These are phyloP conservation scores for Sphaeridia pumilis DNA, from an alignment of 2,888 invertebrate species.

Conservation along the genomic window DNA sequence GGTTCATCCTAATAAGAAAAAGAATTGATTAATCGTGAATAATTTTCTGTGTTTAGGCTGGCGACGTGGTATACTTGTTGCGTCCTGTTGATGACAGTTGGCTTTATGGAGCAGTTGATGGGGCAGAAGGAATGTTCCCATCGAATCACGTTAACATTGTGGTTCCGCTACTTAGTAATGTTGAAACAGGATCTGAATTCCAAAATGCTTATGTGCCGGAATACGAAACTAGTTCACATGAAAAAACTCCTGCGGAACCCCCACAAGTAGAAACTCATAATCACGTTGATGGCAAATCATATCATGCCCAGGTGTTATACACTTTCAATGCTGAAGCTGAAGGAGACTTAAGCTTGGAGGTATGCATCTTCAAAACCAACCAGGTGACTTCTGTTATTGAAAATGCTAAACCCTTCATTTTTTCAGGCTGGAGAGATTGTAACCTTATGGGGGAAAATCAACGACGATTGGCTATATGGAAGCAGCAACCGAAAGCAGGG, in stretches of 20 bases:
- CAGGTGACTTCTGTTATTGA: neutral
- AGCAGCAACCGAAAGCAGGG: slow-evolving; percentile 33
- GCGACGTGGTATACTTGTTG: slow-evolving; percentile 39
- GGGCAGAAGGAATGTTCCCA: slow-evolving; percentile 41
- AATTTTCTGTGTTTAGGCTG: slow-evolving; percentile 36
- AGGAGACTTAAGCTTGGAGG: slow-evolving; percentile 27
- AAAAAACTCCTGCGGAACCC: neutral
- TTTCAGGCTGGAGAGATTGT: slow-evolving; percentile 35
- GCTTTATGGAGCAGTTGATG: slow-evolving; percentile 39
- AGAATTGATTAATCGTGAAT: neutral
- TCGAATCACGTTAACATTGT: slow-evolving; percentile 37
- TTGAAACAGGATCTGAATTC: slow-evolving; percentile 8
- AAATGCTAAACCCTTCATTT: neutral
- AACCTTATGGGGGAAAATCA: slow-evolving; percentile 33
- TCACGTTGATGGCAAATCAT: neutral
- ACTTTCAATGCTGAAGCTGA: slow-evolving; percentile 31
- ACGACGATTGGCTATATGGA: slow-evolving; percentile 37
- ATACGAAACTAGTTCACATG: neutral
- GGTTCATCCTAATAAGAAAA: neutral
- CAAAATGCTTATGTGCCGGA: neutral
- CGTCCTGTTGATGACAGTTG: slow-evolving; percentile 40
- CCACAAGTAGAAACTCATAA: neutral
- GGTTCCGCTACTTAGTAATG: slow-evolving; percentile 18
- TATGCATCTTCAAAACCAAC: slow-evolving; percentile 1
- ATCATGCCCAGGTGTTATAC: slow-evolving; percentile 20